Evolutionary conservation across 2,888 invertebrate genomes (phyloP).

Genomic region (Norana najaformis): DNA sequence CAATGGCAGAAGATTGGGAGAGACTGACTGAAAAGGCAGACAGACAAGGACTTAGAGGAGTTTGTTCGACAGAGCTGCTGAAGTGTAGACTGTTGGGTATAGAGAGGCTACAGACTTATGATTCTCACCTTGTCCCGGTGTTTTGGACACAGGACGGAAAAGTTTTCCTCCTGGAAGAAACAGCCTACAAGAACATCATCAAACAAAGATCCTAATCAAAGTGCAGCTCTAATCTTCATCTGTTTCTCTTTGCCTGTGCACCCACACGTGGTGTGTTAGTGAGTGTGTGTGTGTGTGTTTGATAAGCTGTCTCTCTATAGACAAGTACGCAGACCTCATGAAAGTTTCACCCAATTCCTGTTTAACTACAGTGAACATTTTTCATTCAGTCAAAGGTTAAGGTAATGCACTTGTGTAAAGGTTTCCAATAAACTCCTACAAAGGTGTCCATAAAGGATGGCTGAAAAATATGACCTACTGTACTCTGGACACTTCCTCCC

Average conservation of each 20-base stretch:
- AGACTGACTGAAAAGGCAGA: not conserved
- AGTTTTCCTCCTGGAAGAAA: constrained; percentile 62
- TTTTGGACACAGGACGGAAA: constrained; percentile 62
- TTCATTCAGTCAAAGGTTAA: not conserved
- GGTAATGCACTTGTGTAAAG: too few relatives aligned
- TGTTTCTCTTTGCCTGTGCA: too few relatives aligned
- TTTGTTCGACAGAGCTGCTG: not conserved
- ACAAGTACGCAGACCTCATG: not conserved
- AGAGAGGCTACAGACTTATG: not conserved
- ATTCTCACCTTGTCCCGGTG: constrained; percentile 57
- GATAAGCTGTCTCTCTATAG: not conserved
- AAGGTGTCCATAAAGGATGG: not conserved
- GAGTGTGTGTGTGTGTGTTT: too few relatives aligned
- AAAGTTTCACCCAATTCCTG: not conserved
- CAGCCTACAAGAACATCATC: constrained; percentile 54
- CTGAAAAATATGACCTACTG: not conserved
- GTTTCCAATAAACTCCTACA: not conserved
- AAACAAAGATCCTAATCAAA: not conserved
- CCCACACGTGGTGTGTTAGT: too few relatives aligned
- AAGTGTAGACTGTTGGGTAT: not conserved
- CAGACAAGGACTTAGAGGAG: not conserved
- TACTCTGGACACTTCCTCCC: not conserved
- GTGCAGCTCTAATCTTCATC: not conserved
- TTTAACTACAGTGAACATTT: too few relatives aligned
- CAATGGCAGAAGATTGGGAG: not conserved